Evolutionary conservation across 2,797 vertebrate genomes (phyloP), one percentile per base, ranked within the genome.

Genomic region (Peromyscus aztecus): DNA sequence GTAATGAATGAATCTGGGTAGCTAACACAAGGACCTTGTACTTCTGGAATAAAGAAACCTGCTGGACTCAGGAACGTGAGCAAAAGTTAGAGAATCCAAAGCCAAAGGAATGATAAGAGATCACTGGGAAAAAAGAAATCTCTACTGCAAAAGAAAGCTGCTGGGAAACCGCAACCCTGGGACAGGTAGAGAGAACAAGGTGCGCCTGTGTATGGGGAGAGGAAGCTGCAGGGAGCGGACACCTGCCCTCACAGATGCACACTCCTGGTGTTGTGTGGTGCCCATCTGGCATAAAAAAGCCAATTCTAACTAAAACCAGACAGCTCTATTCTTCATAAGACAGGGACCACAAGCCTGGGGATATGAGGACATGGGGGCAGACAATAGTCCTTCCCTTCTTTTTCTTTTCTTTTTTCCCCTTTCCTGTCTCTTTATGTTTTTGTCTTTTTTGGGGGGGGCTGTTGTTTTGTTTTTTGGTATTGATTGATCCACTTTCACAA

Each of bases 331-430:
- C 16, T 16, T 8, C 11, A 27, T 43, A 87, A 75, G 0, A 19
- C 27, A 23, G 43, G 61, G 24, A n/a, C 24, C 13, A 55, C 1
- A 2, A 57, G 24, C 1, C 37, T 67, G 31, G 34, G 43, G 21
- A 40, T 55, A 27, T 43, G 61, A 23, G 49, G 40, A 88, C 52
- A 43, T 8, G 7, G 8, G 34, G 80, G 21, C 16, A 77, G 2
- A 71, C 7, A 43, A 76, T 7, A 61, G 7, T 23, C 1, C 6
- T 0, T 19, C 37, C 19, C 13, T 16, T 17, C 21, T 46, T 23
- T 21, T 34, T 43, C 2, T 8, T 37, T 34, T 46, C 19, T 82
- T 16, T 8, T 24, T 37, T 34, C 1, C 13, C 0, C 9, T 7
- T 9, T 14, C 16, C 27, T 89, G 6, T 8, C 31, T 69, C 17